Evolutionary conservation across 1,140 invertebrate genomes (phyloP).

Genomic region (Achroia grisella): DNA sequence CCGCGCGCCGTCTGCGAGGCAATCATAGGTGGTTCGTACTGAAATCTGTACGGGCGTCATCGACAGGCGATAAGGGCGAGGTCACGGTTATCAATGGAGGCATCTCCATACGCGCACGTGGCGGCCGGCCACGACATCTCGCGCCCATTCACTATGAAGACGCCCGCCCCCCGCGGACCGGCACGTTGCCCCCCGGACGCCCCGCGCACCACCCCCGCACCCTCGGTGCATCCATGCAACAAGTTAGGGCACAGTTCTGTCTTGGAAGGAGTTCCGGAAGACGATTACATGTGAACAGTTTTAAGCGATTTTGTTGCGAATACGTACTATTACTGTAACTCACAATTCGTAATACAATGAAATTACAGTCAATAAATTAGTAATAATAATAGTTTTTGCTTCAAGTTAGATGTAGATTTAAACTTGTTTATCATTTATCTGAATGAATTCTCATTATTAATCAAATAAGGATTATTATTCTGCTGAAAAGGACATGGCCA

Average conservation of each 20-base stretch:
- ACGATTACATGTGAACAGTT: background rate
- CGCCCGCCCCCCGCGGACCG: constrained; percentile 30
- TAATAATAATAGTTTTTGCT: no score
- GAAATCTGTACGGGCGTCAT: constrained; percentile 31
- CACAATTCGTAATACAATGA: no score
- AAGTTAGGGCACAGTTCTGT: constrained; percentile 58
- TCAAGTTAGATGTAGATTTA: no score
- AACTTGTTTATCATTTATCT: no score
- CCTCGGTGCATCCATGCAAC: constrained; percentile 67
- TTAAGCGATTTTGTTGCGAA: no score
- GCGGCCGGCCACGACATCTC: constrained; percentile 64
- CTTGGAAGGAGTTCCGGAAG: constrained; percentile 51
- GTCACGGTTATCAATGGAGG: constrained; percentile 68
- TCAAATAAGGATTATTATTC: no score
- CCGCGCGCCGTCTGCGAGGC: background rate
- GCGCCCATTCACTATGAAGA: constrained; percentile 68
- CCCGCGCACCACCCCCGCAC: constrained; percentile 41
- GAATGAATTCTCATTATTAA: no score
- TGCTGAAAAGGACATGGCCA: no score
- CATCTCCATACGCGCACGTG: constrained; percentile 62
- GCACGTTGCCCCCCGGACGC: constrained; percentile 15
- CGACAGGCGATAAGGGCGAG: constrained; percentile 56
- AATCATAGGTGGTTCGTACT: background rate
- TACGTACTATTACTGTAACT: no score
- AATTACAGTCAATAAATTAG: no score